These are phyloP conservation scores for Benthosema pterotum DNA, from an alignment of 2,797 vertebrate genomes.

Conservation along the genomic window DNA sequence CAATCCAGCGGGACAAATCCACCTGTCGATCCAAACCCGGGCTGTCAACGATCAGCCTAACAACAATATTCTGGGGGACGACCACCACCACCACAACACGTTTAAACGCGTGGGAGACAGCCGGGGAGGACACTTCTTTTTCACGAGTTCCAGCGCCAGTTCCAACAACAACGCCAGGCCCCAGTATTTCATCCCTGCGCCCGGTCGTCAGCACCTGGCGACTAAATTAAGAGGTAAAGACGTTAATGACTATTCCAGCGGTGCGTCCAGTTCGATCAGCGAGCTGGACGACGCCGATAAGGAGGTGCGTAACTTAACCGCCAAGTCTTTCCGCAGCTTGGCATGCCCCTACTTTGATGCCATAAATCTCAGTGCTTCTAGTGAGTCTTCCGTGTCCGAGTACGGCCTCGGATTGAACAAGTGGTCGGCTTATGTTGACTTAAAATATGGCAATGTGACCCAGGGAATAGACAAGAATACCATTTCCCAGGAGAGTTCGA, in stretches of 20 bases:
- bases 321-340: slow-evolving; percentile 93
- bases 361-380: slow-evolving; percentile 88
- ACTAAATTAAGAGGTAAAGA: slow-evolving; percentile 83
- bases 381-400: slow-evolving; percentile 92
- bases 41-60: slow-evolving; percentile 85
- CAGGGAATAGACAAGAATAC: slow-evolving; percentile 76
- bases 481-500: slow-evolving; percentile 74
- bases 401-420: slow-evolving; percentile 86
- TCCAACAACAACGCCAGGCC: slow-evolving; percentile 79
- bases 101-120: slow-evolving; percentile 84
- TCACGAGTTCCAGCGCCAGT: slow-evolving; percentile 82
- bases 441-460: slow-evolving; percentile 86
- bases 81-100: slow-evolving; percentile 79
- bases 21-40: slow-evolving; percentile 89
- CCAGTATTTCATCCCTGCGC: slow-evolving; percentile 85
- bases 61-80: slow-evolving; percentile 74
- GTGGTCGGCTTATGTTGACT: slow-evolving; percentile 92
- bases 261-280: slow-evolving; percentile 94
- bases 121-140: slow-evolving; percentile 85
- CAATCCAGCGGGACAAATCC: slow-evolving; percentile 82
- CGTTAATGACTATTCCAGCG: slow-evolving; percentile 92
- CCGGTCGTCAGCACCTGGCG: slow-evolving; percentile 88
- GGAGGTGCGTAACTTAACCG: slow-evolving; percentile 95
- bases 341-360: slow-evolving; percentile 95
- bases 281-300: slow-evolving; percentile 97